Base-by-base conservation (phyloP, 1,140 invertebrate genomes). In the Mycetomoellerius zeteki region DNA sequence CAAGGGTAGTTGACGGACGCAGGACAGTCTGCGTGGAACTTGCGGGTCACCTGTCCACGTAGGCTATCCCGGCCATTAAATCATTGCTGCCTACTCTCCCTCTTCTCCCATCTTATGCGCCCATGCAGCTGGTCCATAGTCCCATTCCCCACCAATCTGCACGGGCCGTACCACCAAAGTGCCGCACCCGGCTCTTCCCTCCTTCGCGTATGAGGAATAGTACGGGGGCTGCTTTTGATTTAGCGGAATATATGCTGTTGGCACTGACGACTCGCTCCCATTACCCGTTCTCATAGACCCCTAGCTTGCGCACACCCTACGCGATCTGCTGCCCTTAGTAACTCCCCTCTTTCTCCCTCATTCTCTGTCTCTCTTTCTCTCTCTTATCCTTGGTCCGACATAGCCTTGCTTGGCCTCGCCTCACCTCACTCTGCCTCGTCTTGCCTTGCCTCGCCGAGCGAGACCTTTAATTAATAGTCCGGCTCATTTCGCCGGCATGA, bases 201-300 rank as follows among this genome's bases (percentile, higher is more conserved):
- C 85, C 86, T 78, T 81, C 86, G 37, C 90, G 80, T 86, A 85
- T 89, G 91, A 94, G 93, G 81, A 94, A 93, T 91, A 91, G 86
- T 69, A 62, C 64, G 76, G 78, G 71, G 52, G 90, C 93, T 94
- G 94, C 90, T 94, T 94, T 94, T 94, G 94, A 94, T 94, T 94
- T 94, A 94, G 91, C 91, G 91, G 89, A 93, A 93, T 94, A 93
- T 94, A 93, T 94, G 93, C 92, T 86, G 50, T 87, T 94, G 94
- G 92, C 93, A 94, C 91, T 94, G 94, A 94, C 92, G 93, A 94
- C 92, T 92, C 88, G 82, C 90, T 87, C 89, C 92, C 90, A 92
- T 93, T 93, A 93, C 89, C 54, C 80, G 69, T 75, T 84, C 80
- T 75, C 69, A 33, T 62, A 75, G 50, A 19, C 80, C 69, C 43